Evolutionary conservation across 2,888 invertebrate genomes (phyloP).

Genomic region (Eulithis testata): DNA sequence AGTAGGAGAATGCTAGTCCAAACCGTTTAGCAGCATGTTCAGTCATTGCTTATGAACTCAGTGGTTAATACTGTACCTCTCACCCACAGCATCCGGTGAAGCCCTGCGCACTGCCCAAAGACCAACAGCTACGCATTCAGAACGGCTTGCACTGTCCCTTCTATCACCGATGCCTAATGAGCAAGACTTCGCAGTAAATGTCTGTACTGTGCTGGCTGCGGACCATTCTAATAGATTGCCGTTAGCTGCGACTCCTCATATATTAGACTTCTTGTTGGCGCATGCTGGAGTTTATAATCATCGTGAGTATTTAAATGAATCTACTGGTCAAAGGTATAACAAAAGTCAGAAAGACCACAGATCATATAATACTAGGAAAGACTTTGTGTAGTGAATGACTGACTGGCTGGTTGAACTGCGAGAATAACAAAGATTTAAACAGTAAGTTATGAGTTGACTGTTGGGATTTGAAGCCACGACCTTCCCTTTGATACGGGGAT

Average conservation of each 20-base stretch:
- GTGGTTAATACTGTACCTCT: not conserved
- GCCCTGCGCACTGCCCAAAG: conserved; percentile 60
- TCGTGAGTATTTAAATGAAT: conserved; percentile 81
- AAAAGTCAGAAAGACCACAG: too few relatives aligned
- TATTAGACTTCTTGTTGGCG: conserved; percentile 95
- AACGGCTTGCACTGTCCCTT: conserved; percentile 94
- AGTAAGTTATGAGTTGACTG: too few relatives aligned
- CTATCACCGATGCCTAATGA: conserved; percentile 99
- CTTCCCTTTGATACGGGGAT: too few relatives aligned
- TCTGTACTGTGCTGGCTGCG: conserved; percentile 97
- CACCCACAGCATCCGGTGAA: conserved; percentile 70
- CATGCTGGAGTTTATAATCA: conserved; percentile 97
- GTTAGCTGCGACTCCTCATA: conserved; percentile 92
- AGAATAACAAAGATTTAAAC: too few relatives aligned
- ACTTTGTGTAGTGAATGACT: too few relatives aligned
- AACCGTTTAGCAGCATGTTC: not conserved
- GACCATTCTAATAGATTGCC: conserved; percentile 96
- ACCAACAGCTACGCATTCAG: conserved; percentile 82
- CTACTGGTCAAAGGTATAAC: too few relatives aligned
- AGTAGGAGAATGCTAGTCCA: too few relatives aligned
- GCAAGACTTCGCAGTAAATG: conserved; percentile 99
- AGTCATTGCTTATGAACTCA: not conserved
- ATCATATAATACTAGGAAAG: too few relatives aligned
- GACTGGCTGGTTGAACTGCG: too few relatives aligned
- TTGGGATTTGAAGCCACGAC: too few relatives aligned